A percentile compares a stretch with the other conserved stretches of the same genome.
These are phyloP conservation scores for Drosophila birchii DNA, from an alignment of 2,888 invertebrate species.

Conservation along the genomic window DNA sequence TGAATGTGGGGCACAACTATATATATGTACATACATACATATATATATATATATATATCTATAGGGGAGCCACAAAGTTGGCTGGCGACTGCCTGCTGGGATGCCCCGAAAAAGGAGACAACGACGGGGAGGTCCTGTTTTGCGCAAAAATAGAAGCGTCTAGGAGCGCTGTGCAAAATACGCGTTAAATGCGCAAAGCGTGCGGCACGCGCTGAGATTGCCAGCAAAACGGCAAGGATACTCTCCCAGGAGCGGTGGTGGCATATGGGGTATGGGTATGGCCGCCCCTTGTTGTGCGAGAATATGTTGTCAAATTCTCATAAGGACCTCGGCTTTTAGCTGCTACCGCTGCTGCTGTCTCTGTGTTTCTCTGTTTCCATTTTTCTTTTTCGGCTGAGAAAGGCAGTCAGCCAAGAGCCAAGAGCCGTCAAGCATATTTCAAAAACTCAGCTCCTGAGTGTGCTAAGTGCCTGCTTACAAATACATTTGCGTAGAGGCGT, in stretches of 20 bases:
- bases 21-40: not conserved
- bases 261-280: not conserved
- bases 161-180: constrained; percentile 65
- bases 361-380: constrained; percentile 10
- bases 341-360: constrained; percentile 24
- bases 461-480: constrained; percentile 79
- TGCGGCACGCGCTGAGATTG: constrained; percentile 78
- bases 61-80: constrained; percentile 12
- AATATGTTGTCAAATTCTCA: constrained; percentile 80
- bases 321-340: constrained; percentile 66
- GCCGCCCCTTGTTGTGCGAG: constrained; percentile 52
- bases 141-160: constrained; percentile 21
- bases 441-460: constrained; percentile 74
- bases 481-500: constrained; percentile 68
- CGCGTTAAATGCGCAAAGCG: constrained; percentile 80
- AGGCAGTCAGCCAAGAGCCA: constrained; percentile 61
- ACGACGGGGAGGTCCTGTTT: constrained; percentile 16
- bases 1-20: constrained; percentile 6
- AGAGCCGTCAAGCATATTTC: constrained; percentile 66
- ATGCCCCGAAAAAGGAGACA: constrained; percentile 33
- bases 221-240: constrained; percentile 25
- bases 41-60: not conserved
- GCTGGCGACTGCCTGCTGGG: constrained; percentile 24
- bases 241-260: constrained; percentile 8
- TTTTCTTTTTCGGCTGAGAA: constrained; percentile 28